Evolutionary conservation across 2,888 invertebrate species (phyloP).

Genomic region (Eupithecia subumbrata): DNA sequence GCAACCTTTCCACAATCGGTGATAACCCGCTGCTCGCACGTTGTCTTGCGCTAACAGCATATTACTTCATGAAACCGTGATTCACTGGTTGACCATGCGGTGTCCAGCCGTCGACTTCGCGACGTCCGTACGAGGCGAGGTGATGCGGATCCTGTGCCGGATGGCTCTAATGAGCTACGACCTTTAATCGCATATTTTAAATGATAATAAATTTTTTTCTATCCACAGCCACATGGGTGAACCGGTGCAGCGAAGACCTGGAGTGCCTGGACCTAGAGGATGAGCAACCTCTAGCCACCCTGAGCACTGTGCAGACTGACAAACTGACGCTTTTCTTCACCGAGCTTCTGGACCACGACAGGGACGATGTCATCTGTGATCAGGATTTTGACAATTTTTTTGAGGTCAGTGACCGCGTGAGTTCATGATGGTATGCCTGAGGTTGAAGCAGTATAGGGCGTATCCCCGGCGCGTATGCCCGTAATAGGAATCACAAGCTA

Average conservation of each 20-base stretch:
- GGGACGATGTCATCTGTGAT: constrained; percentile 88
- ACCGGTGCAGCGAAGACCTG: constrained; percentile 87
- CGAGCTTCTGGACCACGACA: constrained; percentile 88
- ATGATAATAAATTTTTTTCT: neutral
- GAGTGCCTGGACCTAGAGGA: constrained; percentile 82
- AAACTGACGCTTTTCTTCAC: constrained; percentile 89
- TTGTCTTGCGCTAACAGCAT: too few relatives aligned
- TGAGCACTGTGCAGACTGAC: constrained; percentile 86
- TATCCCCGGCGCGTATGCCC: too few relatives aligned
- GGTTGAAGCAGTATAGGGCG: neutral
- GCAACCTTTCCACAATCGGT: neutral
- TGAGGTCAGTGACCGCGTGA: constrained; percentile 53
- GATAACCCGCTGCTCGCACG: neutral
- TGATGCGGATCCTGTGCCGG: neutral
- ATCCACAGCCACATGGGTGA: constrained; percentile 88
- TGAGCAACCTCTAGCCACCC: constrained; percentile 76
- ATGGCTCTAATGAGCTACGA: neutral
- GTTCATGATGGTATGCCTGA: neutral
- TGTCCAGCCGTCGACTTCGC: neutral
- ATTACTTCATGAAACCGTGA: neutral
- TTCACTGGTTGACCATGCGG: neutral
- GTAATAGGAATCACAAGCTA: too few relatives aligned
- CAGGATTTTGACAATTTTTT: constrained; percentile 88
- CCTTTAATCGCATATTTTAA: neutral
- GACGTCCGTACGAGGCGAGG: neutral